Evolutionary conservation across 2,113 vertebrate genomes (phyloP).

Genomic region (Axis porcinus): DNA sequence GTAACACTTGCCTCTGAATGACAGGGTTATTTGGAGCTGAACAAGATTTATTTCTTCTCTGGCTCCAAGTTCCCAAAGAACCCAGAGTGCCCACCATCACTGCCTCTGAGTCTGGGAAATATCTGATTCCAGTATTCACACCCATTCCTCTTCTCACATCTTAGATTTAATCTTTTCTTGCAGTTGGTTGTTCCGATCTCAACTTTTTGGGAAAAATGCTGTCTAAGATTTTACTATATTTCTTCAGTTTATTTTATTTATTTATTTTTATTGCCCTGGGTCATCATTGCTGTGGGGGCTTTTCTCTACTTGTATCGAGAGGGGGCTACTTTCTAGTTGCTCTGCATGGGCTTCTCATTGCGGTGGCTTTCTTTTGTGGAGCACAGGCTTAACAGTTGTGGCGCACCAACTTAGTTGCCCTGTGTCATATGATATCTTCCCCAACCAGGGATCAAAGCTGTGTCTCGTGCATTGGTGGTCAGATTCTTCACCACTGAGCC

Average conservation of each 20-base stretch:
- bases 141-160: neutral
- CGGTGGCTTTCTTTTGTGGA: neutral
- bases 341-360: neutral
- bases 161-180: neutral
- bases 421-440: neutral
- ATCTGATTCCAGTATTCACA: neutral
- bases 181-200: neutral
- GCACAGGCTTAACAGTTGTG: neutral
- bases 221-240: neutral
- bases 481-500: neutral
- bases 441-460: neutral
- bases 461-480: neutral
- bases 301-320: neutral
- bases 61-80: neutral
- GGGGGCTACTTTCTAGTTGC: neutral
- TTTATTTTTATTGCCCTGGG: neutral
- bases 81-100: neutral
- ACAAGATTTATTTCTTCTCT: neutral
- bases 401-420: fast-evolving
- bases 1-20: neutral
- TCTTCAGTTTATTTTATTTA: neutral
- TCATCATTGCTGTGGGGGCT: neutral
- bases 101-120: neutral
- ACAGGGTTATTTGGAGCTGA: fast-evolving
- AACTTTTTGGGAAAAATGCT: neutral